These are phyloP conservation scores for Orthosia cruda DNA, from an alignment of 2,888 invertebrate species.

Conservation along the genomic window DNA sequence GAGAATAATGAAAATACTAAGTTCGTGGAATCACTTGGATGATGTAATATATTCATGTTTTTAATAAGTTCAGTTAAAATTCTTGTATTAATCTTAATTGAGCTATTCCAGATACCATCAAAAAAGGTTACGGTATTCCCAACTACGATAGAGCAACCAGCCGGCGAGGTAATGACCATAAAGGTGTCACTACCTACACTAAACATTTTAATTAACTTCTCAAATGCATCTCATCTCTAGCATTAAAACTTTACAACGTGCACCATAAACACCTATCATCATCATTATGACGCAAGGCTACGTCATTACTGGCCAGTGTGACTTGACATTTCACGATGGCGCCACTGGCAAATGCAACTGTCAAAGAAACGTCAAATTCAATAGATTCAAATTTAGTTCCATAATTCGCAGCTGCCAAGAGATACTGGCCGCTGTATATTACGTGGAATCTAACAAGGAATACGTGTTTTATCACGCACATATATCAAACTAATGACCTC, in stretches of 20 bases:
- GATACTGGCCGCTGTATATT: conserved; percentile 49
- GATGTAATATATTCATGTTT: not conserved
- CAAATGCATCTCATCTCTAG: conserved; percentile 37
- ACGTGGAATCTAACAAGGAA: conserved; percentile 68
- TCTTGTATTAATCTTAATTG: conserved; percentile 37
- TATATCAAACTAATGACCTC: conserved; percentile 83
- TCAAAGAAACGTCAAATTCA: conserved; percentile 38
- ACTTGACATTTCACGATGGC: conserved; percentile 19
- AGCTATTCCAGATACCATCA: conserved; percentile 21
- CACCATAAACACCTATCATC: conserved; percentile 31
- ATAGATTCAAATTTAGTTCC: conserved; percentile 51
- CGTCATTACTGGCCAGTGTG: conserved; percentile 39
- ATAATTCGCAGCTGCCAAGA: conserved; percentile 45
- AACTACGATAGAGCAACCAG: conserved; percentile 37
- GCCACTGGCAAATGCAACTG: conserved; percentile 10
- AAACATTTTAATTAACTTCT: conserved; percentile 47
- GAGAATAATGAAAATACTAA: not conserved
- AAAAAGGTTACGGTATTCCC: conserved; percentile 15
- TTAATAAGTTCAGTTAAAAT: conserved; percentile 15
- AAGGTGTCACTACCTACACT: conserved; percentile 50
- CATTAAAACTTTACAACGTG: conserved; percentile 49
- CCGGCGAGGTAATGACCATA: conserved; percentile 28
- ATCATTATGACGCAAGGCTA: conserved; percentile 32
- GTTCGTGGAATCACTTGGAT: not conserved
- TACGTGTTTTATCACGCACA: conserved; percentile 75